A percentile compares a stretch with the other conserved stretches of the same genome.
Conservation (phyloP, 1,140 invertebrate species). For the Maconellicoccus hirsutus region DNA sequence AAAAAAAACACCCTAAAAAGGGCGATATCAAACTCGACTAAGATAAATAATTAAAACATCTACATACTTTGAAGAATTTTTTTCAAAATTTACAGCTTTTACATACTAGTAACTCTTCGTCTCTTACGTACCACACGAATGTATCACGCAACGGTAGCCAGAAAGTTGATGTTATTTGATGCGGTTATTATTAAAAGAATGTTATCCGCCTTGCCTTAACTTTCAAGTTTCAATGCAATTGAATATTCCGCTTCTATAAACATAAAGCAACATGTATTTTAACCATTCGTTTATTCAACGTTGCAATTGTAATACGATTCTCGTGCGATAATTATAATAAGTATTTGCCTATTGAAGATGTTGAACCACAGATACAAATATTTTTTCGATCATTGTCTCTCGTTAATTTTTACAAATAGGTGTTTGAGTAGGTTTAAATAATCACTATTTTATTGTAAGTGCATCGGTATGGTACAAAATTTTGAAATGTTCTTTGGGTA, state of each 20-base stretch:
- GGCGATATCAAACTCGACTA: background rate
- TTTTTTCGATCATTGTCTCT: too few relatives aligned
- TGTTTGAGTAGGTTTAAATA: too few relatives aligned
- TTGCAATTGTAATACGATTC: constrained; percentile 12
- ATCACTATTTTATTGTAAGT: too few relatives aligned
- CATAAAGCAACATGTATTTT: background rate
- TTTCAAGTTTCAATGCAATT: constrained; percentile 17
- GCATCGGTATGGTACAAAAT: too few relatives aligned
- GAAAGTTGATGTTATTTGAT: constrained; percentile 18
- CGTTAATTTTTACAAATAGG: too few relatives aligned
- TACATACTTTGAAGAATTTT: too few relatives aligned
- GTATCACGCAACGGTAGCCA: background rate
- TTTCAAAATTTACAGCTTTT: too few relatives aligned
- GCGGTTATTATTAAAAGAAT: constrained; percentile 12
- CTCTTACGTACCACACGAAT: background rate
- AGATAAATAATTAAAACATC: too few relatives aligned
- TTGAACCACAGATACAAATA: too few relatives aligned
- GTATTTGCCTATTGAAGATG: too few relatives aligned
- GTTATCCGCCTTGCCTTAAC: constrained; percentile 10
- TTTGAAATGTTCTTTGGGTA: too few relatives aligned
- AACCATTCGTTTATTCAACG: background rate
- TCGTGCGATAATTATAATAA: background rate
- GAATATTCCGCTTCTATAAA: constrained; percentile 13
- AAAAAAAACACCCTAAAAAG: background rate
- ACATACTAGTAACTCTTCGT: too few relatives aligned